Base-by-base conservation (phyloP, 2,113 vertebrate genomes). In the Ptilorrhoa leucosticta region DNA sequence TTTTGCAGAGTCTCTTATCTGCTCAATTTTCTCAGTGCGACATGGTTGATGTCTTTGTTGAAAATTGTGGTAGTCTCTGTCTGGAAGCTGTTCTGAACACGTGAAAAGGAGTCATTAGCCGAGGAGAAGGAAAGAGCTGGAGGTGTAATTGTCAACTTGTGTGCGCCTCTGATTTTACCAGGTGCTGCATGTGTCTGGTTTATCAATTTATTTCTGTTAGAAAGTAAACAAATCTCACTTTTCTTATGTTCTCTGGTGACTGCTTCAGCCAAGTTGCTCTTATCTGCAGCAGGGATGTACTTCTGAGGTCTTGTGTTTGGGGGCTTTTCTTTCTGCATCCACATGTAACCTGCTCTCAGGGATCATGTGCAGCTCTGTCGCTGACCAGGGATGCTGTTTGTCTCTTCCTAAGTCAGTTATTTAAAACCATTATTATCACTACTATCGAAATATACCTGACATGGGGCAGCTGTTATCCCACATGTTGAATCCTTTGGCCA, bases 201-300 rank as follows among this genome's bases (percentile, higher is more conserved):
- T 88, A 90, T 84, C 91, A 27, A 57, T 87, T 75, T 69, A n/a
- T 89, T 96, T 83, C 66, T 93, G 44, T 70, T 93, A 57, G 56
- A 88, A 88, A 79, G 80, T 94, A 94, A 94, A 95, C 86, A 95
- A 58, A 73, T 83, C 65, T 95, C 63, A 78, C 47, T 88, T 96
- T 95, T 65, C 80, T 54, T 71, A 51, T 2, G 1, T 66, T 3
- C 13, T 64, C 42, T 39, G 44, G 14, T 50, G 89, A 70, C 66
- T 70, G 21, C 60, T 91, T 85, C 71, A 58, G 78, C 61, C 30
- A 28, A 64, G 37, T 53, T 60, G 23, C 65, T 80, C 57, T 96
- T 95, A 82, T 82, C 93, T 96, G 69, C 40, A 91, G 63, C 63
- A 73, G 78, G 88, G 94, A 89, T 91, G 42, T 90, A 58, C 51